Conservation (phyloP, 2,113 vertebrate species). For the Corythornis vintsioides region DNA sequence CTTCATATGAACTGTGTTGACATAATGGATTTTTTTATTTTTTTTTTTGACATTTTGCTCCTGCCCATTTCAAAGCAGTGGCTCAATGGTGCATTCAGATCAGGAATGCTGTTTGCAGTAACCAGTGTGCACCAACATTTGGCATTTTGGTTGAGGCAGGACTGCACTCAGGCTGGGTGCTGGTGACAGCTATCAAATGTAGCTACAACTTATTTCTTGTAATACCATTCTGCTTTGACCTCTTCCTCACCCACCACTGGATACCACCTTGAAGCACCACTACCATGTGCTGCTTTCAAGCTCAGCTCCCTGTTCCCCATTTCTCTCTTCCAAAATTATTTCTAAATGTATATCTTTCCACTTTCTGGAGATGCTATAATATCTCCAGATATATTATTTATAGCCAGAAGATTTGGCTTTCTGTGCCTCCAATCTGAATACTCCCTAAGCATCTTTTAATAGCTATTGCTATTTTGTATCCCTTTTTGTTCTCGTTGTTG, state of each 20-base stretch:
- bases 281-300: not conserved
- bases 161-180: accelerated
- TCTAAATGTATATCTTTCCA: not conserved
- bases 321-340: not conserved
- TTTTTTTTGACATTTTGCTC: not conserved
- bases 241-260: not conserved
- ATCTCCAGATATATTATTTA: not conserved
- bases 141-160: not conserved
- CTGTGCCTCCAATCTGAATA: not conserved
- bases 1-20: not conserved
- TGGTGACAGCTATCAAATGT: not conserved
- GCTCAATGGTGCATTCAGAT: accelerated
- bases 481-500: not conserved
- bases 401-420: not conserved
- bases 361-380: not conserved
- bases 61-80: not conserved
- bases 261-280: not conserved
- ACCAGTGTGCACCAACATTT: not conserved
- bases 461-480: not conserved
- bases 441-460: conserved; percentile 8
- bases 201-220: not conserved
- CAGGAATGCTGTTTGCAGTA: not conserved
- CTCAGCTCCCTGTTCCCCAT: not conserved
- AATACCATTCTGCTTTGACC: not conserved
- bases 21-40: not conserved